Conservation (phyloP, 2,113 vertebrate species). For the Limnothrissa miodon region DNA sequence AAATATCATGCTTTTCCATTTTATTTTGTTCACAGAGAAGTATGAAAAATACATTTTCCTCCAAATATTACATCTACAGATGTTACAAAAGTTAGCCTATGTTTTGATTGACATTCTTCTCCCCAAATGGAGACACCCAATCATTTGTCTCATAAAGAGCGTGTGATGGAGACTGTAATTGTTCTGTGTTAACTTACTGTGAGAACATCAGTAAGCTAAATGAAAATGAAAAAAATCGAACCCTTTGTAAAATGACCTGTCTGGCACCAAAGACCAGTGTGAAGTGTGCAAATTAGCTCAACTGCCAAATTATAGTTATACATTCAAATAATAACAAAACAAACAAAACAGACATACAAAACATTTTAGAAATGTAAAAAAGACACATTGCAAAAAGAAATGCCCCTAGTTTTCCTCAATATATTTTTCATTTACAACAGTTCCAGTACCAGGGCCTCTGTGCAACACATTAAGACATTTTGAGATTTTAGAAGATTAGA, state of each 20-base stretch:
- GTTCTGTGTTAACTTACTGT: not conserved
- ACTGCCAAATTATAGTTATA: constrained; percentile 27
- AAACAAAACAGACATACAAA: constrained; percentile 9
- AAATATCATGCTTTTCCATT: not conserved
- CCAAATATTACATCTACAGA: constrained; percentile 9
- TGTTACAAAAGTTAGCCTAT: not conserved
- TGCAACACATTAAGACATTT: not conserved
- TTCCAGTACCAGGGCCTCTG: constrained; percentile 6
- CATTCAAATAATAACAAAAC: constrained; percentile 11
- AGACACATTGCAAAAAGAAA: not conserved
- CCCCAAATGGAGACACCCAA: not conserved
- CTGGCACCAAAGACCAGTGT: not conserved
- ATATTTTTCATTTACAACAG: not conserved
- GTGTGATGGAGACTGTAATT: not conserved
- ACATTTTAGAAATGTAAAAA: constrained; percentile 22
- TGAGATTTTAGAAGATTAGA: not conserved
- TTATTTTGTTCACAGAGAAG: not conserved
- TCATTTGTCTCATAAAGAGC: not conserved
- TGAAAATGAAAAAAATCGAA: not conserved
- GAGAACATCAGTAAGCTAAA: not conserved
- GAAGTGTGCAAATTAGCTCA: constrained; percentile 4
- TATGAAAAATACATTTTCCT: not conserved
- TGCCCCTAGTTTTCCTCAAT: not conserved
- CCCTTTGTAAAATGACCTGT: constrained; percentile 1
- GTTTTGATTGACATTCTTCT: not conserved